These are phyloP conservation scores for Platichthys stellatus DNA, from an alignment of 2,113 vertebrate genomes.

Conservation along the genomic window DNA sequence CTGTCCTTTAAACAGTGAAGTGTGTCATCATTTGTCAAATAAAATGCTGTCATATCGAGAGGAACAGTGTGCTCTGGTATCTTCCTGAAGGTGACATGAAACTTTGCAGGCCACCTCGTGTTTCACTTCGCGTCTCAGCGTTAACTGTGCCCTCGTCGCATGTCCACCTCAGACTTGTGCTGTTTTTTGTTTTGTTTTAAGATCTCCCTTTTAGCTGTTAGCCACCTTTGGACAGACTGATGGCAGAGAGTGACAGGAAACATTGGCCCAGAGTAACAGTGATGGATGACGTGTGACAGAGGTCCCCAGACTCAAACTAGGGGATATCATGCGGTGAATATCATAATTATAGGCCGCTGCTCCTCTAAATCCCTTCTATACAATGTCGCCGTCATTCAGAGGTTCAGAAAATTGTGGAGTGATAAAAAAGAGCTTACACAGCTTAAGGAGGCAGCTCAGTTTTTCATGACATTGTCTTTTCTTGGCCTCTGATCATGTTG, in stretches of 20 bases:
- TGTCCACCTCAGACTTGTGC: background rate
- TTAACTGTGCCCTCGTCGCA: background rate
- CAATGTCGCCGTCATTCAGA: conserved; percentile 20
- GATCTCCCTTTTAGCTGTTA: background rate
- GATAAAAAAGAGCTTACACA: background rate
- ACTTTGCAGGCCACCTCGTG: background rate
- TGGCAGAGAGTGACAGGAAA: background rate
- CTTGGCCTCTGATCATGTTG: too few relatives aligned
- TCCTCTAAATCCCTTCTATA: background rate
- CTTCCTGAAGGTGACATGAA: conserved; percentile 21
- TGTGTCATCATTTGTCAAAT: conserved; percentile 80
- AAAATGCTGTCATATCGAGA: conserved; percentile 69
- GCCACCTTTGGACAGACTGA: background rate
- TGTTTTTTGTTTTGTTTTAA: background rate
- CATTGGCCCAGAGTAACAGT: conserved; percentile 1
- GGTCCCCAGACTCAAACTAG: conserved; percentile 4
- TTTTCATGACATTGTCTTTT: background rate
- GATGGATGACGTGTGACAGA: conserved; percentile 9
- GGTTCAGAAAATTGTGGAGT: background rate
- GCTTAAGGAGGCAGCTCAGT: background rate
- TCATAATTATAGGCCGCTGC: background rate
- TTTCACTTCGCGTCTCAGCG: too few relatives aligned
- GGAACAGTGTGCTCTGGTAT: conserved; percentile 37
- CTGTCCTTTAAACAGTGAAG: conserved; percentile 75
- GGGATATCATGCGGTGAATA: conserved; percentile 3